Evolutionary conservation across 2,797 vertebrate genomes (phyloP), one percentile per base, ranked within the genome.

Genomic region (Ptychobarbus kaznakovi): DNA sequence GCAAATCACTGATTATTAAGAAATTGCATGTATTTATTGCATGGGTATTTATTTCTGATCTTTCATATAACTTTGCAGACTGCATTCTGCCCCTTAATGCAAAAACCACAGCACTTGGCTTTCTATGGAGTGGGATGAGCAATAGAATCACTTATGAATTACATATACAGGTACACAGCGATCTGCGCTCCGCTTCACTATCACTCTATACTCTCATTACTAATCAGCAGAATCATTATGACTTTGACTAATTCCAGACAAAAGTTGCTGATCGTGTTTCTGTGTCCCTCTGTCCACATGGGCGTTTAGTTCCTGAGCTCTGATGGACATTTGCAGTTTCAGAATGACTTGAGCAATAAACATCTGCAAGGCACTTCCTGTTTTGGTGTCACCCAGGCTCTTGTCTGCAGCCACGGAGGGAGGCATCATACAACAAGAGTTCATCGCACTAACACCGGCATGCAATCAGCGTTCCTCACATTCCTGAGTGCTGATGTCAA

Each of bases 351-450:
- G 49, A 82, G 89, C 91, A 91, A 93, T 94, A 95, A 95, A 95
- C 94, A 94, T 94, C 91, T 82, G 93, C 90, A 90, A 94, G 92
- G 90, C 20, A 53, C 89, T 95, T 96, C 95, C 95, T 95, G 95
- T 96, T 95, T 87, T 95, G 92, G 92, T 95, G 95, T 94, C 90
- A 91, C 93, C 92, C 91, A 91, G 93, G 92, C 93, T 90, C 91
- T 92, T 89, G 90, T 83, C 85, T 91, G 92, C 92, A 92, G 92
- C 89, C 90, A 92, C 88, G 44, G 38, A 92, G 92, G 91, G 92
- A 93, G 91, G 92, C 92, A 90, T 87, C 87, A 85, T 68, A 82
- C 93, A 93, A 94, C 94, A 94, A 95, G 94, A 95, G 94, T 94
- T 96, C 94, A 95, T 85, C 91, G 92, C 91, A 92, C 84, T 91